Evolutionary conservation across 1,140 invertebrate species (phyloP).

Genomic region (Drosophila simulans): DNA sequence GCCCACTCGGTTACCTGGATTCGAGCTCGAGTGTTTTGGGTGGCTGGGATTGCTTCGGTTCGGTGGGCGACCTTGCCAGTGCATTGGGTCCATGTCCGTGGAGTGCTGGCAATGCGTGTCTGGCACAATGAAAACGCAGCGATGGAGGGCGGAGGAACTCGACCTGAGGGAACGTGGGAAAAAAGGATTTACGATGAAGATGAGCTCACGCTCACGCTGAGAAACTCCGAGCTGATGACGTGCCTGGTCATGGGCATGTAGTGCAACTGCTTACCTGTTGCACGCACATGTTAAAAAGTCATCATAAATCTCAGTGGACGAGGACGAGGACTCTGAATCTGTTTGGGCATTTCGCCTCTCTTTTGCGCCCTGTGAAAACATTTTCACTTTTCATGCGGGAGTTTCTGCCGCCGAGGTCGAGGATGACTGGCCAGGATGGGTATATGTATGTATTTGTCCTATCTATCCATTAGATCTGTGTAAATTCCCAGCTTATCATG

Average conservation of each 20-base stretch:
- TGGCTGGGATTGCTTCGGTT: constrained; percentile 14
- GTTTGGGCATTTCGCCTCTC: constrained; percentile 1
- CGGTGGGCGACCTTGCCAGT: constrained; percentile 44
- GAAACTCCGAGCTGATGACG: constrained; percentile 40
- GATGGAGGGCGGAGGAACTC: constrained; percentile 15
- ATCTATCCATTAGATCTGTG: constrained; percentile 79
- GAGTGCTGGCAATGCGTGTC: constrained; percentile 41
- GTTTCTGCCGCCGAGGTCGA: neutral
- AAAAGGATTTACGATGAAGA: constrained; percentile 77
- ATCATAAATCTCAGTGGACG: constrained; percentile 74
- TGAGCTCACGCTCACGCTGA: constrained; percentile 9
- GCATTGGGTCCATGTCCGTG: constrained; percentile 41
- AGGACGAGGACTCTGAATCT: constrained; percentile 2
- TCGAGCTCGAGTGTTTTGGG: neutral
- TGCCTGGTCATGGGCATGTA: constrained; percentile 64
- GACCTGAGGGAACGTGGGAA: constrained; percentile 74
- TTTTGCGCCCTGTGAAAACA: constrained; percentile 14
- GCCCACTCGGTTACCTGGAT: constrained; percentile 45
- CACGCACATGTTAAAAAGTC: constrained; percentile 78
- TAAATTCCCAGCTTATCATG: constrained; percentile 83
- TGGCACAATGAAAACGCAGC: constrained; percentile 52
- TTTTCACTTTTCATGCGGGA: constrained; percentile 69
- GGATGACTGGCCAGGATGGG: constrained; percentile 39
- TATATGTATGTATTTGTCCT: constrained; percentile 46
- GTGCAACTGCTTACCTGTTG: constrained; percentile 73